Base-by-base conservation (phyloP, 2,113 vertebrate genomes). In the Phaethon lepturus region DNA sequence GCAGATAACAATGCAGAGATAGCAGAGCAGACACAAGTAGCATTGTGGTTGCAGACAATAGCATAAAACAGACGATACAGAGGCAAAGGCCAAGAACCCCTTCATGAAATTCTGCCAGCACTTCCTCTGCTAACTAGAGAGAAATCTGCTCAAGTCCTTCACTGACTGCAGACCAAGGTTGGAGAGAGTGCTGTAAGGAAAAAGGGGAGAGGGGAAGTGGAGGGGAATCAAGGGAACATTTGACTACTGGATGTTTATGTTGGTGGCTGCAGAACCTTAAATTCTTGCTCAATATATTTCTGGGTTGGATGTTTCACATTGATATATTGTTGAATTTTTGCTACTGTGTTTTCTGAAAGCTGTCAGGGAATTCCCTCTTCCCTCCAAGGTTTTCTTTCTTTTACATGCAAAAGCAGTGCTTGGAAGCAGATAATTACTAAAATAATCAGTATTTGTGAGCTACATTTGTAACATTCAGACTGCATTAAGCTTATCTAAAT, bases 41-140 rank as follows among this genome's bases (percentile, higher is more conserved):
- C 9, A n/a, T 26, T 2, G 0, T 0, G 0, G 10, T 1, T 47
- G 53, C n/a, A 74, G 23, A 56, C 4, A 3, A 40, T 0, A 90
- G 35, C 31, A 44, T 33, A 56, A 26, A 67, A 31, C 13, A 72
- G 13, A 18, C 7, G 38, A 73, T 35, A 73, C 14, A 31, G 20
- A 31, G 25, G 25, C 28, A 62, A 63, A 67, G 29, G 22, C 7
- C 35, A 89, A 80, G 35, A 68, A 85, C 2, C 9, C 10, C n/a
- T 33, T 40, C 7, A n/a, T 18, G 5, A 72, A 66, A 83, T 40
- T 25, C 22, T 38, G 16, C 22, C 47, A 64, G 44, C 13, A 38
- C 7, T 63, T 33, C 40, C 24, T 50, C 60, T 60, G 28, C 53
- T 40, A n/a, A 45, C 11, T 47, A 17, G 33, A 73, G 26, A 53